Evolutionary conservation across 2,113 vertebrate species (phyloP).

Genomic region (Fukomys damarensis): DNA sequence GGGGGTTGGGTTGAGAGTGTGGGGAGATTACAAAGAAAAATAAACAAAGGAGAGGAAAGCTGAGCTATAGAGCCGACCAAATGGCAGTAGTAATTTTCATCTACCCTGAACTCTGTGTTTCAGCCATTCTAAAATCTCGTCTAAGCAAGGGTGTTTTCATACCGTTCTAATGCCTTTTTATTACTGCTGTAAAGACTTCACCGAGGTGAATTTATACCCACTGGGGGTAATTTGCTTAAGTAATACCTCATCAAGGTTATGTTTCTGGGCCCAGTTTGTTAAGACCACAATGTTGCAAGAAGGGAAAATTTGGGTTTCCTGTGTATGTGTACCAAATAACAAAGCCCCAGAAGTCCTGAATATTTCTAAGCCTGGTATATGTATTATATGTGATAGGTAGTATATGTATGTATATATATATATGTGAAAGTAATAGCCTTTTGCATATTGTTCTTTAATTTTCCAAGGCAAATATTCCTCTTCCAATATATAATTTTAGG

Average conservation of each 20-base stretch:
- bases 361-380: background rate
- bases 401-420: background rate
- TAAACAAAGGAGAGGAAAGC: background rate
- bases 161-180: background rate
- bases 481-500: no score
- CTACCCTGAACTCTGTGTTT: background rate
- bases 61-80: background rate
- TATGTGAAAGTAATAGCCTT: background rate
- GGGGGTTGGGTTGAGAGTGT: background rate
- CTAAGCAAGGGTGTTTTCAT: background rate
- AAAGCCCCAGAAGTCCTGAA: background rate
- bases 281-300: background rate
- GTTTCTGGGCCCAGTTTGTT: background rate
- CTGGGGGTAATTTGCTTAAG: background rate
- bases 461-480: background rate
- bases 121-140: background rate
- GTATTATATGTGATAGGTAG: background rate
- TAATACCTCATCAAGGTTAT: background rate
- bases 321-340: background rate
- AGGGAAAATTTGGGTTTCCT: background rate
- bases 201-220: background rate
- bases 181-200: background rate
- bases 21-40: conserved; percentile 5
- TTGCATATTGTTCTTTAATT: conserved; percentile 3
- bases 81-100: background rate